These are phyloP conservation scores for Herpailurus yagouaroundi DNA, from an alignment of 2,113 vertebrate species.

Conservation along the genomic window DNA sequence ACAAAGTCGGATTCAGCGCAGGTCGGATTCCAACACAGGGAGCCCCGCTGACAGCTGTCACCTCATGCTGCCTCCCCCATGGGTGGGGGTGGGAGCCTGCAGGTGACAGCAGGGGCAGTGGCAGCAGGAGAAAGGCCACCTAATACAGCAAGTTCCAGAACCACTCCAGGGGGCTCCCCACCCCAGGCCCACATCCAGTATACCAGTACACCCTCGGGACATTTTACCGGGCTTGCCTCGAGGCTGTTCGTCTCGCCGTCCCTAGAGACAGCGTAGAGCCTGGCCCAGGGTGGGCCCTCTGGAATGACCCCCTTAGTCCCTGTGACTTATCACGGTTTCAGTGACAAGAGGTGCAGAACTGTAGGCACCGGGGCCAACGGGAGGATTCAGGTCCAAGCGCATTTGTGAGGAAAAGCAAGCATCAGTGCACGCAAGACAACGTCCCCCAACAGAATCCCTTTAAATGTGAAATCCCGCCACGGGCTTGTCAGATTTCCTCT, in stretches of 20 bases:
- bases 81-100: rapidly evolving
- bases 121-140: background rate
- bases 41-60: background rate
- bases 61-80: background rate
- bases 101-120: background rate
- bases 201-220: background rate
- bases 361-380: background rate
- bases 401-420: background rate
- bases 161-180: background rate
- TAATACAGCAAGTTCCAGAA: background rate
- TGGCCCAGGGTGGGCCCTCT: background rate
- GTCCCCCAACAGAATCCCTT: background rate
- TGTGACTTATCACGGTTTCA: background rate
- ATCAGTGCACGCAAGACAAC: background rate
- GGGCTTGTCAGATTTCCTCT: background rate
- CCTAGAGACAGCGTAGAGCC: background rate
- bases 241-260: background rate
- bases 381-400: background rate
- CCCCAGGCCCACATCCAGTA: background rate
- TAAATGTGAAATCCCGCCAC: background rate
- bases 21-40: background rate
- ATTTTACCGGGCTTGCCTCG: background rate
- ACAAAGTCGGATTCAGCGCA: background rate
- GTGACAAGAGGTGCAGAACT: background rate
- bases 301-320: background rate